A percentile compares a stretch with the other conserved stretches of the same genome.
Conservation (phyloP, 2,797 vertebrate species). For the Thaleichthys pacificus region DNA sequence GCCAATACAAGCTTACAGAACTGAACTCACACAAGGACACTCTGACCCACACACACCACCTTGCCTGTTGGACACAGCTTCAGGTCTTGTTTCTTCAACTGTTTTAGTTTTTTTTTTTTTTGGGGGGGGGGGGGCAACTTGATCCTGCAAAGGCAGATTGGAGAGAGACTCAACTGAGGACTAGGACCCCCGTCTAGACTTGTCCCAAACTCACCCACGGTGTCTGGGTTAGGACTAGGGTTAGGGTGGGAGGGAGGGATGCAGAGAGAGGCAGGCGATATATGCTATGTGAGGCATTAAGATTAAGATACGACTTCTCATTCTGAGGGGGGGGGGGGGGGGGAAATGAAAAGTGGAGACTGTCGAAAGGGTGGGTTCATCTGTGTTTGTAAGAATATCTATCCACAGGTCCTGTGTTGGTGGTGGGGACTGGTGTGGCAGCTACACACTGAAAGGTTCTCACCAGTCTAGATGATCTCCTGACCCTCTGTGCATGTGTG, state of each 20-base stretch:
- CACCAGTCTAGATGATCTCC: not conserved
- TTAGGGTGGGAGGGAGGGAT: too few species aligned
- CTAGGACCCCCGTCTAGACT: not conserved
- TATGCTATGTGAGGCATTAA: too few species aligned
- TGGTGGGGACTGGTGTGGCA: not conserved
- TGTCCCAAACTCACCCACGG: too few species aligned
- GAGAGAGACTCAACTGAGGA: not conserved
- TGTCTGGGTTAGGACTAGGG: too few species aligned
- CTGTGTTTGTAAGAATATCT: not conserved
- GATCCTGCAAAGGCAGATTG: not conserved
- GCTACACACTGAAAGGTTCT: constrained; percentile 12
- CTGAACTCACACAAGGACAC: not conserved
- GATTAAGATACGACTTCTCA: too few species aligned
- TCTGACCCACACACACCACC: constrained; percentile 12
- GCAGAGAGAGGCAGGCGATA: too few species aligned
- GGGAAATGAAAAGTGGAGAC: not conserved
- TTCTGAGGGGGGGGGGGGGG: not conserved
- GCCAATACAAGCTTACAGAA: not conserved
- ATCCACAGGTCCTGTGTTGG: not conserved
- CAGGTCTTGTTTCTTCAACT: too few species aligned
- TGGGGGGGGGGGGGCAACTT: too few species aligned
- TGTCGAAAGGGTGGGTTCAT: not conserved
- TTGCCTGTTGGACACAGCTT: constrained; percentile 17
- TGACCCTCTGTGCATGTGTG: not conserved
- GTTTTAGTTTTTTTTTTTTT: too few species aligned